Evolutionary conservation across 2,888 invertebrate genomes (phyloP), one percentile per base, ranked within the genome.

Genomic region (Drepanosiphum platanoidis): DNA sequence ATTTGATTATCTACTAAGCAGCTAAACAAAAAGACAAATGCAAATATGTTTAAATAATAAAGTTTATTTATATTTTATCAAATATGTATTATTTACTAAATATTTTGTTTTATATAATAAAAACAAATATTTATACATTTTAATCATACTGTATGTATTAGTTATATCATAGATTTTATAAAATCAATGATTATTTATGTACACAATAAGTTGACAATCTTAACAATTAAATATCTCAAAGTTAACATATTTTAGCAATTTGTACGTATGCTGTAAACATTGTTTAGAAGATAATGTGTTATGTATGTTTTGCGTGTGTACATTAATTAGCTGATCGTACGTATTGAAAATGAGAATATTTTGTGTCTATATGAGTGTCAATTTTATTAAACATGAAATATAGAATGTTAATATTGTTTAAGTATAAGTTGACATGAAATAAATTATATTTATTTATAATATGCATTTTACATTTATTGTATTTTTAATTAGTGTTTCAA

Each of bases 171-270:
- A 42, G 42, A 8, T 11, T 42, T 42, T 42, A 42, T 42, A 58
- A 18, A 58, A 58, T 58, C 18, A 58, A 42, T 42, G 42, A 8
- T 71, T n/a, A n/a, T 46, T 9, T 52, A 30, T 77, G 9, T 30
- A 61, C 32, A 34, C 30, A 81, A 36, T 81, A 81, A 81, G 71
- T 71, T 81, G 81, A 81, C 81, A 81, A 71, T 81, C 81, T 71
- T 71, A 81, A 39, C 34, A 32, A 39, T 39, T 15, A 39, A 39
- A 39, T 71, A 81, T 61, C 30, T 71, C 58, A 71, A 71, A 71
- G 22, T 30, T 71, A 39, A 30, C 36, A 66, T 66, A 66, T 42
- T 42, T 78, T 78, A 64, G n/a, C 3, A 78, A 78, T 42, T 80
- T 61, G 0, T 39, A n/a, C n/a, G n/a, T n/a, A 77, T 30, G 27